Conservation (phyloP, 2,113 vertebrate species). For the Elephas maximus region DNA sequence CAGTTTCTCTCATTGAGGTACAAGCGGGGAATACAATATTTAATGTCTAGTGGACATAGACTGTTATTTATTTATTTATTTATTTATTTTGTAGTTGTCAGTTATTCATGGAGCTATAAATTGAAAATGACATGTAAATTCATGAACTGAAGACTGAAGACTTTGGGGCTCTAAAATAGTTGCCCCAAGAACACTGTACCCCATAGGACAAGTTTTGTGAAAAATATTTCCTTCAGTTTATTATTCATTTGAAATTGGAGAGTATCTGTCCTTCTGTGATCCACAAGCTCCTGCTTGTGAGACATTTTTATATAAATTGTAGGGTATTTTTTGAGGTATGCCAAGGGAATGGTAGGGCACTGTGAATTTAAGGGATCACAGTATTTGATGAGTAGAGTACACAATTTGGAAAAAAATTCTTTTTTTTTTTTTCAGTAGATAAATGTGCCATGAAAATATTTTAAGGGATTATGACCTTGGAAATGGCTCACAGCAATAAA, state of each 20-base stretch:
- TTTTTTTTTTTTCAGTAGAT: not conserved
- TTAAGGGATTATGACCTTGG: not conserved
- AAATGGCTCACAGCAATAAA: not conserved
- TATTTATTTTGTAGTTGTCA: conserved; percentile 10
- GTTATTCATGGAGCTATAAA: not conserved
- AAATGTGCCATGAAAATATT: not conserved
- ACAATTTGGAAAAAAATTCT: not conserved
- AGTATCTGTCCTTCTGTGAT: not conserved
- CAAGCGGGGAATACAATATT: not conserved
- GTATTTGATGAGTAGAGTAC: not conserved
- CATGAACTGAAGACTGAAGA: conserved; percentile 7
- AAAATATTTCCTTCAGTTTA: conserved; percentile 27
- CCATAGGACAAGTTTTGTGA: not conserved
- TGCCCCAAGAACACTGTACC: not conserved
- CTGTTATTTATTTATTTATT: not conserved
- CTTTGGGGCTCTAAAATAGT: not conserved
- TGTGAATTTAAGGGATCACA: conserved; percentile 10
- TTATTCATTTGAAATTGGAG: conserved; percentile 1
- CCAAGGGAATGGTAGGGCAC: not conserved
- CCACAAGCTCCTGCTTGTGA: not conserved
- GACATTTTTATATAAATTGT: not conserved
- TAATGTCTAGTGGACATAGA: not conserved
- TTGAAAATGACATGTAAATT: conserved; percentile 34
- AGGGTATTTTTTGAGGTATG: not conserved
- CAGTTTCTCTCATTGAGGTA: not conserved